Base-by-base conservation (phyloP, 2,113 vertebrate species). In the Amazona guildingii region DNA sequence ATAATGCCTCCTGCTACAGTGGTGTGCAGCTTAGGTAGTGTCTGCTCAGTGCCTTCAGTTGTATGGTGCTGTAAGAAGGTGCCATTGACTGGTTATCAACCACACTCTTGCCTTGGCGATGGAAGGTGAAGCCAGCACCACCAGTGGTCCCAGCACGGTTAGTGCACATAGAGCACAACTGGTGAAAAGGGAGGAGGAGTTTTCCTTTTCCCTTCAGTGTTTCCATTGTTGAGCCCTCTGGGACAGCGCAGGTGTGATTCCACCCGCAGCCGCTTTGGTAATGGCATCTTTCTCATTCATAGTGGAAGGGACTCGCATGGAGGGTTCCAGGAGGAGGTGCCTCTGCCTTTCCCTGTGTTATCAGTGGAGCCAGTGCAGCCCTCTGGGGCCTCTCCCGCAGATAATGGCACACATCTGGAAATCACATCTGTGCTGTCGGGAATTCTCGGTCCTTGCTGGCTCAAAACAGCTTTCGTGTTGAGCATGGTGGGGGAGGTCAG, bases 291-390 rank as follows among this genome's bases (percentile, higher is more conserved):
- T 33, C 63, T 46, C 17, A 16, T 21, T 85, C 27, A 1, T 4
- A 7, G 20, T 35, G 24, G 35, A 24, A 48, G 24, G 2, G 23
- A 5, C 49, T 62, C 2, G 0, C 1, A 5, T 5, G 41, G 41
- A 27, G 49, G 57, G 35, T 13, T 24, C 2, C 3, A 77, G 44
- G 61, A 72, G 69, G 57, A 73, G 82, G n/a, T 73, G 73, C 54
- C 43, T 59, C 43, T 21, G 64, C 77, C 55, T 7, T 37, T 57
- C 51, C 35, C 81, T 37, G 52, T 2, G 0, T 28, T 37, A 10
- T 8, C 6, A 7, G 29, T 11, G 48, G 68, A 31, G 87, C 2
- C 4, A 0, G 23, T 39, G 6, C 37, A 49, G 41, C 55, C 70
- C 27, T 21, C 5, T 25, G 62, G 48, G 49, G 33, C 33, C 63